Conservation (phyloP, 2,113 vertebrate species). For the Chelonoidis abingdonii region DNA sequence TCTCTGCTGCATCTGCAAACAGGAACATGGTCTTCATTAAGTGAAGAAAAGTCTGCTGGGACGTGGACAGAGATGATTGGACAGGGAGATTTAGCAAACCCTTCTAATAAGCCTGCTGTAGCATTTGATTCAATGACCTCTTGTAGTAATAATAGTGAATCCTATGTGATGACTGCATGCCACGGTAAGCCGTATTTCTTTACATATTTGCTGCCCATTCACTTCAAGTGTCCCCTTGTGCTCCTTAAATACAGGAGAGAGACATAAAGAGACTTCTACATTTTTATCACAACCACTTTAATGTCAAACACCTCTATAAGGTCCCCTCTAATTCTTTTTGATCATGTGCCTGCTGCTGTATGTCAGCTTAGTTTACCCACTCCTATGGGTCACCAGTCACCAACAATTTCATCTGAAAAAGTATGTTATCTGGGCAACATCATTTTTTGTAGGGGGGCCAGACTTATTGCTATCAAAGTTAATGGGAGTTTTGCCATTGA, state of each 20-base stretch:
- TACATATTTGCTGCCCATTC: neutral
- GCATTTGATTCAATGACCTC: neutral
- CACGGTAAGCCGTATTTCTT: neutral
- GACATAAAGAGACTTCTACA: neutral
- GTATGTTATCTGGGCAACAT: neutral
- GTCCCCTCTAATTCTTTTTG: neutral
- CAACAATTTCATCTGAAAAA: neutral
- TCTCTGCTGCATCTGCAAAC: neutral
- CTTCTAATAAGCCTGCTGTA: neutral
- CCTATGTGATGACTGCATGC: neutral
- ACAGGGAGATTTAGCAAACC: neutral
- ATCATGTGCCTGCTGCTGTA: neutral
- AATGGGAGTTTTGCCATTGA: neutral
- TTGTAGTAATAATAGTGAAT: neutral
- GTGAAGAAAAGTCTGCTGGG: neutral
- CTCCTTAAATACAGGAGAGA: neutral
- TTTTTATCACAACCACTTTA: neutral
- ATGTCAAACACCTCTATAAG: neutral
- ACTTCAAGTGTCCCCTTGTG: neutral
- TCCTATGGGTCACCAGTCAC: neutral
- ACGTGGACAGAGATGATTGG: neutral
- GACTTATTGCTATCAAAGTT: neutral
- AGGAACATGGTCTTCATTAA: neutral
- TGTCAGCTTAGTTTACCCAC: neutral
- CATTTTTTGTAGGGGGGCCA: neutral